Evolutionary conservation across 2,113 vertebrate species (phyloP).

Genomic region (Tragulus kanchil): DNA sequence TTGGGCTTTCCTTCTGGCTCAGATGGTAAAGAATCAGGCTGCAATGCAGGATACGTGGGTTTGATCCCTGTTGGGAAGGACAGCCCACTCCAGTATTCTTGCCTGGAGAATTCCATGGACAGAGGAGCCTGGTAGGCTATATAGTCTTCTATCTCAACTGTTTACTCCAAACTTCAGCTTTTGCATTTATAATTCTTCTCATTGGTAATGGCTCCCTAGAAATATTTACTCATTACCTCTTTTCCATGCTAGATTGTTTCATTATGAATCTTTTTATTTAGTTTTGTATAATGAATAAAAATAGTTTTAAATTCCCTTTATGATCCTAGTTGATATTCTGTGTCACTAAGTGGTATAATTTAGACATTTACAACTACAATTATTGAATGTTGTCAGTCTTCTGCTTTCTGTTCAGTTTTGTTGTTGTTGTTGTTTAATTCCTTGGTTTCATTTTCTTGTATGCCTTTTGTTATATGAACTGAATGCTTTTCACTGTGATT

Average conservation of each 20-base stretch:
- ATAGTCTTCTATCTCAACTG: neutral
- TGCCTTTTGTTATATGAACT: neutral
- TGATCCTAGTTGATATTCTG: neutral
- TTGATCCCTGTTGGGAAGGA: neutral
- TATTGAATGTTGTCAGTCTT: neutral
- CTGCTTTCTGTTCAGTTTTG: neutral
- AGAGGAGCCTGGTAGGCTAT: neutral
- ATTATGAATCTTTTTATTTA: constrained; percentile 1
- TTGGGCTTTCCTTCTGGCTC: neutral
- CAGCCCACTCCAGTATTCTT: neutral
- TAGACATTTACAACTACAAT: neutral
- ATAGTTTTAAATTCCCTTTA: neutral
- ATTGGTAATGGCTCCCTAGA: neutral
- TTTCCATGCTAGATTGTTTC: neutral
- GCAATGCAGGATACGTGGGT: neutral
- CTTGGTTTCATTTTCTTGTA: neutral
- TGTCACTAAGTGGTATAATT: neutral
- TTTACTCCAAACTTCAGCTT: neutral
- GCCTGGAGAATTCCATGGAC: neutral
- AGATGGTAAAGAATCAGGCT: neutral
- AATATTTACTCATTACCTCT: neutral
- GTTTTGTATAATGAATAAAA: constrained; percentile 15
- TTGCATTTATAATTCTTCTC: neutral
- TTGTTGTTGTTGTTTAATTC: neutral
- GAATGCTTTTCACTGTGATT: neutral